Evolutionary conservation across 35 echinoderm and acorn worm genomes (phyloP).

Genomic region (Patiria miniata): DNA sequence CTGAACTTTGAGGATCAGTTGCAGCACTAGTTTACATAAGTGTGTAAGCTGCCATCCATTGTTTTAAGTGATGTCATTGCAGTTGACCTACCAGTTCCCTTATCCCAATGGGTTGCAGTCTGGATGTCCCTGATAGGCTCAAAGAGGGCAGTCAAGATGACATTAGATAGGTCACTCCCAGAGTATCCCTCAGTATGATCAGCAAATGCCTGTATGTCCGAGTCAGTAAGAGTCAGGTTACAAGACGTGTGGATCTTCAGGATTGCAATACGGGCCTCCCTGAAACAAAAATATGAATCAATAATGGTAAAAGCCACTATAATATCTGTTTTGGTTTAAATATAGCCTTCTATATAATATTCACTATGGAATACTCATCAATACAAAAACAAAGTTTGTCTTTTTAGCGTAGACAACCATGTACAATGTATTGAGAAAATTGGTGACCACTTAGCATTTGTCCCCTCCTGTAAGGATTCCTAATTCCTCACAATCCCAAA

Average conservation of each 20-base stretch:
- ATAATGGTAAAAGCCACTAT: background rate
- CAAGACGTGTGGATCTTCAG: constrained; percentile 60
- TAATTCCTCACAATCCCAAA: too few species aligned
- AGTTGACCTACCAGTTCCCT: constrained; percentile 46
- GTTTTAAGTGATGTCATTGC: too few species aligned
- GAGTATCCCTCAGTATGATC: constrained; percentile 78
- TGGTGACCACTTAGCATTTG: too few species aligned
- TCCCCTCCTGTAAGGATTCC: too few species aligned
- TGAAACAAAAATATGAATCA: constrained; percentile 22
- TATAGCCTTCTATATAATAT: background rate
- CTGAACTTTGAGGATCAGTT: too few species aligned
- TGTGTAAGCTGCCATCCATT: too few species aligned
- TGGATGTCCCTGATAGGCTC: constrained; percentile 93
- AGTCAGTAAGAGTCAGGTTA: constrained; percentile 53
- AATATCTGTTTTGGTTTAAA: background rate
- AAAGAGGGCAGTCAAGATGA: constrained; percentile 78
- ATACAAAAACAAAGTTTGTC: too few species aligned
- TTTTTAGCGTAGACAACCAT: too few species aligned
- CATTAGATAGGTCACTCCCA: constrained; percentile 89
- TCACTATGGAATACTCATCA: too few species aligned
- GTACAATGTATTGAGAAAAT: too few species aligned
- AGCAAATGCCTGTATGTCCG: constrained; percentile 79
- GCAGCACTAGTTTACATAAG: too few species aligned
- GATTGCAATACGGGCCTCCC: constrained; percentile 60
- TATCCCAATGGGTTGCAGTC: constrained; percentile 64